Evolutionary conservation across 2,113 vertebrate species (phyloP).

Genomic region (Silurus glanis): DNA sequence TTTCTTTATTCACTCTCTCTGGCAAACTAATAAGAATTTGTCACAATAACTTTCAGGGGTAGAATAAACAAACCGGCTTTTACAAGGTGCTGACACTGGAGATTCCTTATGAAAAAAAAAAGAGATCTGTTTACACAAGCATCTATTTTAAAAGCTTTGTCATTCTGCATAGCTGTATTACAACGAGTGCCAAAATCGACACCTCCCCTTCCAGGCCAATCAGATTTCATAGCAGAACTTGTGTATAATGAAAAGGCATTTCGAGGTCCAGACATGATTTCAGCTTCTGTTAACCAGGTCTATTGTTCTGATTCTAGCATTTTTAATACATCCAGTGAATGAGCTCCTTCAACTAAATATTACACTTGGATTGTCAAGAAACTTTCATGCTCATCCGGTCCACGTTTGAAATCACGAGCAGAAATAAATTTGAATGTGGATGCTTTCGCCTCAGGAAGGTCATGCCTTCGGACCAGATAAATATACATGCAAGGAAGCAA

Average conservation of each 20-base stretch:
- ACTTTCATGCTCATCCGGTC: background rate
- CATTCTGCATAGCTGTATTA: background rate
- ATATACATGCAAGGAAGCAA: background rate
- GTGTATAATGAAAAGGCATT: background rate
- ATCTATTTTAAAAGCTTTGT: background rate
- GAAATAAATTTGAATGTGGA: background rate
- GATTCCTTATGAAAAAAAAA: background rate
- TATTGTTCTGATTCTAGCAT: background rate
- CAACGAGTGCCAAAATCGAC: too few relatives aligned
- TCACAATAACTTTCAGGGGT: background rate
- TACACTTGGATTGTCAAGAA: background rate
- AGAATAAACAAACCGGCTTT: background rate
- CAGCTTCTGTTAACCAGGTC: background rate
- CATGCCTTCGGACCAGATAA: background rate
- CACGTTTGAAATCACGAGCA: background rate
- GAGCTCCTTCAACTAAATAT: background rate
- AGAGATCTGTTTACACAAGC: background rate
- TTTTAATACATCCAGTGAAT: background rate
- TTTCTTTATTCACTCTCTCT: background rate
- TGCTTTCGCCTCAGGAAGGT: background rate
- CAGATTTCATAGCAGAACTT: background rate
- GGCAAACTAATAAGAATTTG: background rate
- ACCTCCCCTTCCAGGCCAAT: background rate
- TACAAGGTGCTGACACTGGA: background rate
- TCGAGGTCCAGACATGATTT: too few relatives aligned